Conservation (phyloP, 2,113 vertebrate genomes). For the Sturnira hondurensis region DNA sequence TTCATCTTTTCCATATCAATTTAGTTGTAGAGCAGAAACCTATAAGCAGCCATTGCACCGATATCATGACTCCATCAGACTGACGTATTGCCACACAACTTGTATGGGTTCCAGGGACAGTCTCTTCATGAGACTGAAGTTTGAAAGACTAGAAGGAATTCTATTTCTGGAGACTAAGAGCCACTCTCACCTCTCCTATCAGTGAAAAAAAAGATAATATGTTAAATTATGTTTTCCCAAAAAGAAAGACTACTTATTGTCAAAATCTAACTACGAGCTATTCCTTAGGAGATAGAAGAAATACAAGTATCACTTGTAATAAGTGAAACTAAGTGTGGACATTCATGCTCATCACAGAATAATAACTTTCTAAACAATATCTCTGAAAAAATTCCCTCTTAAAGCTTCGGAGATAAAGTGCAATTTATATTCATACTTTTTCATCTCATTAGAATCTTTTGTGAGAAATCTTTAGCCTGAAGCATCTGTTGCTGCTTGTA, state of each 20-base stretch:
- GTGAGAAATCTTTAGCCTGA: constrained; percentile 2
- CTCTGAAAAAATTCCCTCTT: constrained; percentile 35
- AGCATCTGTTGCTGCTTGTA: constrained; percentile 28
- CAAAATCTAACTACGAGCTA: constrained; percentile 16
- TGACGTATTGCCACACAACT: not conserved
- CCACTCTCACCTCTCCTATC: not conserved
- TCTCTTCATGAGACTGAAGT: not conserved
- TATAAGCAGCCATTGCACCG: not conserved
- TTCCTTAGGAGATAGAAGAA: constrained; percentile 6
- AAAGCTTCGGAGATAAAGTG: constrained; percentile 29
- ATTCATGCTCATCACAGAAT: constrained; percentile 46
- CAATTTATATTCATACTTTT: constrained; percentile 63
- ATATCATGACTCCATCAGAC: not conserved
- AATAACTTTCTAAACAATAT: constrained; percentile 53
- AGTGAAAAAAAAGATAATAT: not conserved
- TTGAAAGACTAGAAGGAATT: not conserved
- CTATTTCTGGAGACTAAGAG: not conserved
- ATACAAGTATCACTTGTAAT: not conserved
- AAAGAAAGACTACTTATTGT: not conserved
- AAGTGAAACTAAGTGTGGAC: constrained; percentile 40
- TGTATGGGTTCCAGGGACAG: not conserved
- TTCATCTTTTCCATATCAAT: not conserved
- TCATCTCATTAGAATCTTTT: constrained; percentile 51
- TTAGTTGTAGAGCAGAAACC: not conserved
- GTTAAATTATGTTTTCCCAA: not conserved